phyloP scores from a whole-genome alignment of 2,888 invertebrate genomes.

The Lasiommata megera region DNA sequence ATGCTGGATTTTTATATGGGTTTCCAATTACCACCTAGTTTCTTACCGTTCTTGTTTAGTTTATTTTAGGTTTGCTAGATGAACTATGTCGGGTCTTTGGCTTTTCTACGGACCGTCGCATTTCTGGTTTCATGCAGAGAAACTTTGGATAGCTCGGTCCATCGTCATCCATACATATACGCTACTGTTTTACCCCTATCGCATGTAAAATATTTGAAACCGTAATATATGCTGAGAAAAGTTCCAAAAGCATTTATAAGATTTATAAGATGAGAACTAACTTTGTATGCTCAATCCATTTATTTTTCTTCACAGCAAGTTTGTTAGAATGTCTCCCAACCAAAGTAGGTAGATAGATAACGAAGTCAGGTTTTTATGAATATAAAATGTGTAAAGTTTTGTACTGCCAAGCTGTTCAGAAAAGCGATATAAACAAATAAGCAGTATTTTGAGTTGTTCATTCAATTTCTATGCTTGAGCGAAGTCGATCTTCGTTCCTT shows the following conservation, averaged over 20 bases:
- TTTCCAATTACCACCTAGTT: too few species aligned
- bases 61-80: too few species aligned
- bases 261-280: neutral
- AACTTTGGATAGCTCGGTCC: too few species aligned
- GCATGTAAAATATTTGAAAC: too few species aligned
- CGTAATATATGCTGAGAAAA: neutral
- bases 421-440: slow-evolving; percentile 11
- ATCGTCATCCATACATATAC: too few species aligned
- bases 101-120: too few species aligned
- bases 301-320: slow-evolving; percentile 1
- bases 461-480: slow-evolving; percentile 15
- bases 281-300: neutral
- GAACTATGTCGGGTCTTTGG: too few species aligned
- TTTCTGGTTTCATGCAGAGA: too few species aligned
- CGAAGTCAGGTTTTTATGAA: slow-evolving; percentile 20
- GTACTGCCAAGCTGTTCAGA: slow-evolving; percentile 20
- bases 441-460: slow-evolving; percentile 12
- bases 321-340: slow-evolving; percentile 1
- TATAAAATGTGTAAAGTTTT: slow-evolving; percentile 19
- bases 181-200: too few species aligned
- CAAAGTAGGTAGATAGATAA: slow-evolving; percentile 14
- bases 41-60: too few species aligned
- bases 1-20: too few species aligned
- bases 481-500: slow-evolving; percentile 17
- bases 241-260: neutral